phyloP scores from a whole-genome alignment of 2,888 invertebrate species.

The Plemyria rubiginata region DNA sequence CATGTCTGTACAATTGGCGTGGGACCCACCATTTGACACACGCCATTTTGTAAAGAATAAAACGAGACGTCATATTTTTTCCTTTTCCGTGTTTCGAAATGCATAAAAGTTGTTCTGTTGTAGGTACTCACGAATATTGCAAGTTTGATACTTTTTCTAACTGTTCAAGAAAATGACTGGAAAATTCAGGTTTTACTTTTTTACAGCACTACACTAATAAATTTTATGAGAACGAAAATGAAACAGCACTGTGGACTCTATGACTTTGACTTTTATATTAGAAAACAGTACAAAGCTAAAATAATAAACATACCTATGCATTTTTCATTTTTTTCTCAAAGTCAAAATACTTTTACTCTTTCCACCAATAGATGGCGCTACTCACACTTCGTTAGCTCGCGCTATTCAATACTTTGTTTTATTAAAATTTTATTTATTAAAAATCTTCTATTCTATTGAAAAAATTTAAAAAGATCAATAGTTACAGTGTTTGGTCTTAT shows the following conservation, averaged over 20 bases:
- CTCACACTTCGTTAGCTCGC: not conserved
- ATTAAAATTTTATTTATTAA: no score
- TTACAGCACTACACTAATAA: no score
- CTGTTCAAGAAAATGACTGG: not conserved
- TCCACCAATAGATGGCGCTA: slow-evolving; percentile 12
- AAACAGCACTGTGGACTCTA: no score
- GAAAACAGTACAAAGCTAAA: no score
- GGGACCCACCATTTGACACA: slow-evolving; percentile 73
- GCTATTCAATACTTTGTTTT: no score
- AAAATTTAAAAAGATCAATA: no score
- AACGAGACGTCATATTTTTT: slow-evolving; percentile 41
- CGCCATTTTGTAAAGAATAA: slow-evolving; percentile 60
- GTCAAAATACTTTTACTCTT: not conserved
- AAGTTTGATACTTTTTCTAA: not conserved
- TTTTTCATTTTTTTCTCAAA: no score
- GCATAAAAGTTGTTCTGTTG: slow-evolving; percentile 9
- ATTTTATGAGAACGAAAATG: no score
- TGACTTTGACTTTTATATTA: no score
- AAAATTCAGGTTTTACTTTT: not conserved
- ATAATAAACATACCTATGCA: no score
- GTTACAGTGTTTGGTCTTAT: no score
- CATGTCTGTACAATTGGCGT: slow-evolving; percentile 60
- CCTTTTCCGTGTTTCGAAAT: slow-evolving; percentile 42
- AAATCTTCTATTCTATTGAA: no score
- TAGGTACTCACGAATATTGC: not conserved